Percentiles rank a stretch among this genome's conserved stretches.
These are phyloP conservation scores for Alectura lathami DNA, from an alignment of 2,113 vertebrate species.

Conservation along the genomic window DNA sequence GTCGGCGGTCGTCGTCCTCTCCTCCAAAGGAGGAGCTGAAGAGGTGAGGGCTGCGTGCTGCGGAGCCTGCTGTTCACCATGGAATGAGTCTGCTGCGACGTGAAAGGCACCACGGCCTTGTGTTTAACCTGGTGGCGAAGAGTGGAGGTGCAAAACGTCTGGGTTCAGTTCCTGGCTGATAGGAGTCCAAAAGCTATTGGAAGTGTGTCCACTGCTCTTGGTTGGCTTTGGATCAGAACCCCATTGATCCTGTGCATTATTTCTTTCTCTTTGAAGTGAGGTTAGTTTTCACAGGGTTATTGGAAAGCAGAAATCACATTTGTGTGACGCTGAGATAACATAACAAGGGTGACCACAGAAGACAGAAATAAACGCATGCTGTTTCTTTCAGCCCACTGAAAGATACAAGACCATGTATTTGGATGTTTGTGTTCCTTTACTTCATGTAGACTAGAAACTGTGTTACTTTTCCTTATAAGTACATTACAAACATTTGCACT, in stretches of 20 bases:
- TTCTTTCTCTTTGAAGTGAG: neutral
- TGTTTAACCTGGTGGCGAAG: accelerated
- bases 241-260: neutral
- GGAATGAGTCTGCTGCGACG: neutral
- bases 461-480: neutral
- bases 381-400: neutral
- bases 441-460: neutral
- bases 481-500: neutral
- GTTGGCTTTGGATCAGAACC: neutral
- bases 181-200: neutral
- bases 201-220: neutral
- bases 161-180: accelerated
- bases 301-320: neutral
- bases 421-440: neutral
- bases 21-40: neutral
- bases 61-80: accelerated
- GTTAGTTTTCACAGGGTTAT: neutral
- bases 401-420: neutral
- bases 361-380: neutral
- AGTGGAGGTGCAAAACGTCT: accelerated
- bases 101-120: accelerated
- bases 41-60: too few species aligned
- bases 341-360: neutral
- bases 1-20: neutral
- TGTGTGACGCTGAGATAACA: neutral